Base-by-base conservation (phyloP, 2,113 vertebrate species). In the Forbesichthys agassizii region DNA sequence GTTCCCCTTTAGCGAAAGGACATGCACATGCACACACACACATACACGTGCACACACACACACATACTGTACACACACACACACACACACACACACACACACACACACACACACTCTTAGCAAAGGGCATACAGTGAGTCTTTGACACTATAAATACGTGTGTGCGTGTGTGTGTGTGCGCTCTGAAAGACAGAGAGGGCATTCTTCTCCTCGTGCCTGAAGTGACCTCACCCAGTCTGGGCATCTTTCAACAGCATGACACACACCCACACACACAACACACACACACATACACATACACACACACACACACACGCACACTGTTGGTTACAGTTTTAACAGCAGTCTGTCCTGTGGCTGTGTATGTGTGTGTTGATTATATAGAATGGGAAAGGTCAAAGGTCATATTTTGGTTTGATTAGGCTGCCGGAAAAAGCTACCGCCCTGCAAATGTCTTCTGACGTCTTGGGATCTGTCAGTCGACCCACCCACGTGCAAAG, bases 211-310 rank as follows among this genome's bases (percentile, higher is more conserved):
- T 11, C 52, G 55, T 52, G 80, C 69, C 51, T 53, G 60, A 49
- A 9, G 66, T 88, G 88, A 90, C 84, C 79, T 90, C 88, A 90
- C 84, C 82, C 81, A 75, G 85, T 88, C 85, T 90, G 85, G 84
- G 73, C 77, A 69, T 80, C 78, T 65, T 64, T 76, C 69, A 67
- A 71, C 71, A 68, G 49, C 71, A 57, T 63, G 36, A 4, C 68
- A 64, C 75, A 65, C 78, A 55, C 76, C 13, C 48, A 33, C 62
- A 48, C 61, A 51, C 61, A 64, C 48, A 33, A 33, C 63, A 53
- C 63, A 52, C 62, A 64, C 64, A 33, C 62, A 27, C 47, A 75
- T 69, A 75, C 73, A 66, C 66, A 67, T 73, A 66, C 65, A 74
- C 71, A 49, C 61, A 18, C 47, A 64, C 62, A 62, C 61, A 62